These are phyloP conservation scores for Odocoileus virginianus DNA, from an alignment of 2,113 vertebrate species.

Conservation along the genomic window DNA sequence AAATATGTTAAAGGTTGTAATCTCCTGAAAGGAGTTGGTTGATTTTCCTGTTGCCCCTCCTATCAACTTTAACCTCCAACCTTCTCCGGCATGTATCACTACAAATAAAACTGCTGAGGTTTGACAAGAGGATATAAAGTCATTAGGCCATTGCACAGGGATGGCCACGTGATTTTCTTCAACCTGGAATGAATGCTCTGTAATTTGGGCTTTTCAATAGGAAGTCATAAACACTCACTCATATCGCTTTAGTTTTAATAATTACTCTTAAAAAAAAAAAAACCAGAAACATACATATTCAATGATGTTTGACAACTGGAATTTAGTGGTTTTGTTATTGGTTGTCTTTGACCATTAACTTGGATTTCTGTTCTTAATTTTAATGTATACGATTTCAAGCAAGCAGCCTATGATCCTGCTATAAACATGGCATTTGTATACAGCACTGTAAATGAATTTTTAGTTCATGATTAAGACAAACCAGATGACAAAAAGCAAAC, in stretches of 20 bases:
- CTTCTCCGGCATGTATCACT: conserved; percentile 88
- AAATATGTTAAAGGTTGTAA: conserved; percentile 87
- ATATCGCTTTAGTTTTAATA: conserved; percentile 88
- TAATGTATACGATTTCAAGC: conserved; percentile 84
- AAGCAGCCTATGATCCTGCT: conserved; percentile 81
- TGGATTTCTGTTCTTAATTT: conserved; percentile 92
- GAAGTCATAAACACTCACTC: conserved; percentile 86
- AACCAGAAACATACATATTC: conserved; percentile 88
- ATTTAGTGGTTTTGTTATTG: conserved; percentile 92
- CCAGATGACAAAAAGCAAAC: conserved; percentile 83
- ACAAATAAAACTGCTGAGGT: conserved; percentile 87
- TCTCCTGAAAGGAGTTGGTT: conserved; percentile 87
- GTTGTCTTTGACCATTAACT: conserved; percentile 95
- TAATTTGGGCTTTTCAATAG: conserved; percentile 80
- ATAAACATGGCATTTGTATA: conserved; percentile 81
- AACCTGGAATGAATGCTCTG: conserved; percentile 79
- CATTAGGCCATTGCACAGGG: conserved; percentile 83
- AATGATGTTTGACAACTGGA: conserved; percentile 99
- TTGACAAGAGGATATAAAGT: conserved; percentile 87
- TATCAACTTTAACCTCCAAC: conserved; percentile 96
- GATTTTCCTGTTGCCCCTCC: conserved; percentile 89
- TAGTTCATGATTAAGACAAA: conserved; percentile 89
- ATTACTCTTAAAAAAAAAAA: conserved; percentile 82
- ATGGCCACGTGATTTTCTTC: conserved; percentile 83
- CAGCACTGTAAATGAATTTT: conserved; percentile 86